Percentiles rank a stretch among this genome's conserved stretches.
Evolutionary conservation across 2,113 vertebrate genomes (phyloP).

Genomic region (Trichechus manatus): DNA sequence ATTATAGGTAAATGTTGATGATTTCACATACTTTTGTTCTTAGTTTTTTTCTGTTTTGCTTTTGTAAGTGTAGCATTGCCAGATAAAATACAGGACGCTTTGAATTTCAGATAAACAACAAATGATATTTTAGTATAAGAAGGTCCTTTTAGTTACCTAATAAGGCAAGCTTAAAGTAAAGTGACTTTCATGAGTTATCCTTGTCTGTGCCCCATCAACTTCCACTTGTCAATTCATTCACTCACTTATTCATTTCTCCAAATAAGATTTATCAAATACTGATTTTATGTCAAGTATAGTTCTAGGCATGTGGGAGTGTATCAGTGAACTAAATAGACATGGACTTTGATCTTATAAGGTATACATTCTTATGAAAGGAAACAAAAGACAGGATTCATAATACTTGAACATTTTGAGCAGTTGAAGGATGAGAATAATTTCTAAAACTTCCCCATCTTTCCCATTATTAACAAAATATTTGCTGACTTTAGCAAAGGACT

Average conservation of each 20-base stretch:
- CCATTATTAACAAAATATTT: not conserved
- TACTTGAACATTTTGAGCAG: not conserved
- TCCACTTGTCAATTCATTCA: not conserved
- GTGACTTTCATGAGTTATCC: not conserved
- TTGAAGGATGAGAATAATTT: not conserved
- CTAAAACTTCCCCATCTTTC: not conserved
- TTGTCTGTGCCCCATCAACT: not conserved
- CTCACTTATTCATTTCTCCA: not conserved
- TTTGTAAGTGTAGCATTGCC: slow-evolving; percentile 26
- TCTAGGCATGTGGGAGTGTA: not conserved
- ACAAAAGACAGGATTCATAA: not conserved
- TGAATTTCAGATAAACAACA: slow-evolving; percentile 23
- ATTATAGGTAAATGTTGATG: not conserved
- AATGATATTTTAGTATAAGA: not conserved
- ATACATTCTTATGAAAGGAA: not conserved
- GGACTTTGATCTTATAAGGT: not conserved
- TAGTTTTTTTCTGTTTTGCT: not conserved
- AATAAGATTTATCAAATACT: not conserved
- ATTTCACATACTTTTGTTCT: not conserved
- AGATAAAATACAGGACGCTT: not conserved
- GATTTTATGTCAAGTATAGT: not conserved
- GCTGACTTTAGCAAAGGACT: too few species aligned
- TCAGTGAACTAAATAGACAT: not conserved
- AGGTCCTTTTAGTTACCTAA: not conserved
- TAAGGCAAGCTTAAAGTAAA: not conserved